phyloP scores from a whole-genome alignment of 2,888 invertebrate genomes.

The Lasioglossum villosulum region DNA sequence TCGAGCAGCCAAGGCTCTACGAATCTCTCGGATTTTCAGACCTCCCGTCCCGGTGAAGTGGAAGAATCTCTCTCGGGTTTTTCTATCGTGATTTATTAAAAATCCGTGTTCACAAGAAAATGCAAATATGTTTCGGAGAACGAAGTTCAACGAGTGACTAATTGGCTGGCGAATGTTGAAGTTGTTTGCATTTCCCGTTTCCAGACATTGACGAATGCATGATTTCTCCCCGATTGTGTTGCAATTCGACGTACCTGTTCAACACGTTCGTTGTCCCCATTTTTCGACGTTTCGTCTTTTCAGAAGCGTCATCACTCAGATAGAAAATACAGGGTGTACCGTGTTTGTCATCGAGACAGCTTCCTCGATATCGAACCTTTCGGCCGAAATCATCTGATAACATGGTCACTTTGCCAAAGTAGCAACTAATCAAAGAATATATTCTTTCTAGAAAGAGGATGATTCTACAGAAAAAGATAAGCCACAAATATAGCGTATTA shows the following conservation, averaged over 20 bases:
- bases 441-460: too few relatives aligned
- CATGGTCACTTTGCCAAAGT: too few relatives aligned
- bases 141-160: neutral
- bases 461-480: too few relatives aligned
- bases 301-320: neutral
- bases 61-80: neutral
- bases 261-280: neutral
- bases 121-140: neutral
- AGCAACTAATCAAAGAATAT: too few relatives aligned
- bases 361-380: neutral
- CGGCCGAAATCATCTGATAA: neutral
- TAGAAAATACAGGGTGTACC: neutral
- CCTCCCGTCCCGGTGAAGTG: neutral
- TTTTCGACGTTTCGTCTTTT: neutral
- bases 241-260: neutral
- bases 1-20: neutral
- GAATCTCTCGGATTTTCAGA: neutral
- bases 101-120: neutral
- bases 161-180: neutral
- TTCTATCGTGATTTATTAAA: too few relatives aligned
- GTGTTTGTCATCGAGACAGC: neutral
- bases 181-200: constrained; percentile 8
- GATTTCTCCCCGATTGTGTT: constrained; percentile 2
- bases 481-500: too few relatives aligned
- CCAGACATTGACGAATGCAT: constrained; percentile 1